Percentiles rank a stretch among this genome's conserved stretches.
Evolutionary conservation across 2,888 invertebrate species (phyloP).

Genomic region (Lottia scabra): DNA sequence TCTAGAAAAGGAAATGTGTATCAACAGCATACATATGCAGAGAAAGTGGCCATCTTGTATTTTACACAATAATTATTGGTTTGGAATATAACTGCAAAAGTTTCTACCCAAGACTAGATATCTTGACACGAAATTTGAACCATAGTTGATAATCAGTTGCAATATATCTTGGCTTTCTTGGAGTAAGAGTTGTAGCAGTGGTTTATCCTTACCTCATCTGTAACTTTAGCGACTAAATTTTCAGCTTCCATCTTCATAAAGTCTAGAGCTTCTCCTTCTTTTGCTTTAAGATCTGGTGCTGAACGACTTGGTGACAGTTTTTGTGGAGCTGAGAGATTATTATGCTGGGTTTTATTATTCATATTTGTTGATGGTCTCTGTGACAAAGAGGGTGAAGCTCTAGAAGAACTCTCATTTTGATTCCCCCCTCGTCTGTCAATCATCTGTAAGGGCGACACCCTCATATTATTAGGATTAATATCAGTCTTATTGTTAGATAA

Average conservation of each 20-base stretch:
- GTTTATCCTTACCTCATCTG: constrained; percentile 76
- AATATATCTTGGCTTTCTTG: too few species aligned
- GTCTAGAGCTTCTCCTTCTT: constrained; percentile 46
- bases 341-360: neutral
- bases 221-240: constrained; percentile 81
- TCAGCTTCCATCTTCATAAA: constrained; percentile 74
- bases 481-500: neutral
- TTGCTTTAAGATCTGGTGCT: neutral
- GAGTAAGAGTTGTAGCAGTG: neutral
- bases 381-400: neutral
- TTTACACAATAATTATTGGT: too few species aligned
- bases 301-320: neutral
- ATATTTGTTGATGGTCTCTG: neutral
- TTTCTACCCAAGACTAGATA: too few species aligned
- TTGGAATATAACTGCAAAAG: too few species aligned
- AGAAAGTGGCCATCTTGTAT: too few species aligned
- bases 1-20: too few species aligned
- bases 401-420: neutral
- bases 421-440: too few species aligned
- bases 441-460: too few species aligned
- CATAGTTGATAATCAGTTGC: too few species aligned
- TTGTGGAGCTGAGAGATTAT: neutral
- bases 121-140: too few species aligned
- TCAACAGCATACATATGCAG: too few species aligned
- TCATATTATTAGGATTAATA: neutral